Conservation (phyloP, 2,113 vertebrate genomes). For the Glaucidium brasilianum region DNA sequence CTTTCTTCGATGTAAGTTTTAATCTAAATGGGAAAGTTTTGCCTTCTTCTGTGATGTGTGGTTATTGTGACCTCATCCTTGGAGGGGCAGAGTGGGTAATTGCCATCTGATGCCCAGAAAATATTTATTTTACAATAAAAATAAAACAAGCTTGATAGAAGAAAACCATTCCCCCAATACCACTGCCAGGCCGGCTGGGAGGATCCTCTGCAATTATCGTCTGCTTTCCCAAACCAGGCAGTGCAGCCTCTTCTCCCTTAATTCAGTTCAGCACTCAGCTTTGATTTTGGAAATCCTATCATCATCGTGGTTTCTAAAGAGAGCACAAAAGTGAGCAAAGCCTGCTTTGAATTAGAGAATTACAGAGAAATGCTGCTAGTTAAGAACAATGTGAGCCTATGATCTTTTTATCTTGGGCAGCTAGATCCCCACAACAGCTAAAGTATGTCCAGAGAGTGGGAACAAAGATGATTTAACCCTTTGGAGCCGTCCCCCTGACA, state of each 20-base stretch:
- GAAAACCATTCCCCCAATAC: not conserved
- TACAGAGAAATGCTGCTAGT: slow-evolving; percentile 45
- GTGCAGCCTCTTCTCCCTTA: slow-evolving; percentile 30
- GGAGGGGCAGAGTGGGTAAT: slow-evolving; percentile 3
- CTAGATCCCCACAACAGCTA: not conserved
- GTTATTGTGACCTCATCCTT: not conserved
- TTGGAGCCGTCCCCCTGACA: not conserved
- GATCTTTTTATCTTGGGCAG: slow-evolving; percentile 48
- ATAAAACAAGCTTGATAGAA: slow-evolving; percentile 50
- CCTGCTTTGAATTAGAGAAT: slow-evolving; percentile 66
- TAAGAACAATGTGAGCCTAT: slow-evolving; percentile 52
- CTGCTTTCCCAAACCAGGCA: not conserved
- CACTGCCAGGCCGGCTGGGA: not conserved
- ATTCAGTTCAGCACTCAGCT: slow-evolving; percentile 61
- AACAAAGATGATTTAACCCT: slow-evolving; percentile 18
- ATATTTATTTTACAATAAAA: slow-evolving; percentile 56
- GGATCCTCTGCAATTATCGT: slow-evolving; percentile 34
- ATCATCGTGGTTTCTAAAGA: slow-evolving; percentile 43
- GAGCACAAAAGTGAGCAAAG: slow-evolving; percentile 61
- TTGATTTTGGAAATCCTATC: slow-evolving; percentile 70
- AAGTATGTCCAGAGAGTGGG: not conserved
- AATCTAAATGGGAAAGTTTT: slow-evolving; percentile 46
- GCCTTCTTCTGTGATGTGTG: not conserved
- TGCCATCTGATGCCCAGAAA: slow-evolving; percentile 32
- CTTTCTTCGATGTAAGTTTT: slow-evolving; percentile 45